Percentiles rank a stretch among this genome's conserved stretches.
Conservation (phyloP, 2,113 vertebrate genomes). For the Pterophyllum scalare region DNA sequence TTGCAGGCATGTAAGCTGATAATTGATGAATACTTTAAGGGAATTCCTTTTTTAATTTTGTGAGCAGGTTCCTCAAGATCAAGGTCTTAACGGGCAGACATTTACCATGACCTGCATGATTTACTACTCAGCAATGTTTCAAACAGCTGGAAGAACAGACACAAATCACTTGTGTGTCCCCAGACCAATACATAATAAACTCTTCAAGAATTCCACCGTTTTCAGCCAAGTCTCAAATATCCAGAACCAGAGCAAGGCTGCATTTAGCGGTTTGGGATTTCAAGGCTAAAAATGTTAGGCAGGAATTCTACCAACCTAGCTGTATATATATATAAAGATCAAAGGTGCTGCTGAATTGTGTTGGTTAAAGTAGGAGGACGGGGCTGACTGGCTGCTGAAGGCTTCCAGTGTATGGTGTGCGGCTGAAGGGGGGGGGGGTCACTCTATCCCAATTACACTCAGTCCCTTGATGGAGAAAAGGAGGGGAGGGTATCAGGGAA, state of each 20-base stretch:
- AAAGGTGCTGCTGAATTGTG: constrained; percentile 70
- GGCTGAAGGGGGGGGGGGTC: constrained; percentile 41
- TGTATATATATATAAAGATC: constrained; percentile 78
- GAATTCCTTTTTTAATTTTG: not conserved
- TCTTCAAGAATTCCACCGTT: constrained; percentile 70
- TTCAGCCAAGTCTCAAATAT: constrained; percentile 59
- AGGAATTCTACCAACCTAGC: constrained; percentile 74
- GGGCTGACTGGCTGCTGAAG: constrained; percentile 66
- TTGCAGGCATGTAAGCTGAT: not conserved
- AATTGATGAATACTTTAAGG: not conserved
- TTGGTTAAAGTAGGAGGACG: constrained; percentile 57
- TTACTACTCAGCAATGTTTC: constrained; percentile 12
- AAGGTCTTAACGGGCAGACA: not conserved
- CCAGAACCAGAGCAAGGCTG: constrained; percentile 49
- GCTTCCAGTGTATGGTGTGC: constrained; percentile 64
- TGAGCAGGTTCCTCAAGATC: not conserved
- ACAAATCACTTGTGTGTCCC: constrained; percentile 38
- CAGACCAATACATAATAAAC: constrained; percentile 66
- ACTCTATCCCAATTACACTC: constrained; percentile 65
- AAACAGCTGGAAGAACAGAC: constrained; percentile 35
- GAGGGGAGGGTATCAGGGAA: constrained; percentile 54
- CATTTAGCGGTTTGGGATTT: constrained; percentile 79
- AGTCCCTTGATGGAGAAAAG: constrained; percentile 53
- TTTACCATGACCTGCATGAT: not conserved
- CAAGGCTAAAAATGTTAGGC: constrained; percentile 78